A percentile compares a stretch with the other conserved stretches of the same genome.
Evolutionary conservation across 92 coral and sea anemone genomes (phyloP).

Genomic region (Porites evermanni): DNA sequence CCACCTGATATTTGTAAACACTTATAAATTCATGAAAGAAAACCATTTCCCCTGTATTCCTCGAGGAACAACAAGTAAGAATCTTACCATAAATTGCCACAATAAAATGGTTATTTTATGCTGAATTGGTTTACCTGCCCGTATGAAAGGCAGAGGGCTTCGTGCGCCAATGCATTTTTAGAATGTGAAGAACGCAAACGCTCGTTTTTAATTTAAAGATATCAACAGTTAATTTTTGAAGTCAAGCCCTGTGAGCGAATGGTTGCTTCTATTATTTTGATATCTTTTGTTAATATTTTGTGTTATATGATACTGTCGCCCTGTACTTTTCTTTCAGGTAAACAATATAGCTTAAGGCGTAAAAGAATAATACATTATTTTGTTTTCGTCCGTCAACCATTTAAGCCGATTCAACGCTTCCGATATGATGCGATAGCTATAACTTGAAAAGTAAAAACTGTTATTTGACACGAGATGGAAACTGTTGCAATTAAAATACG

Average conservation of each 20-base stretch:
- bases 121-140: slow-evolving; percentile 6
- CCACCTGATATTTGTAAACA: slow-evolving; percentile 7
- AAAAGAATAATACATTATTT: background rate
- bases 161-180: background rate
- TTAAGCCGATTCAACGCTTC: background rate
- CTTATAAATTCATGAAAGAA: slow-evolving; percentile 8
- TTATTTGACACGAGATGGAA: background rate
- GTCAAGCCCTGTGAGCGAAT: background rate
- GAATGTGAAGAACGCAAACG: background rate
- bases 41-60: background rate
- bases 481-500: background rate
- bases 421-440: background rate
- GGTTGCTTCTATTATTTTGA: no score
- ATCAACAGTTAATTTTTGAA: background rate
- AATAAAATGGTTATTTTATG: slow-evolving; percentile 3
- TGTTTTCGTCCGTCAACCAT: background rate
- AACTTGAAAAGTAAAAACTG: background rate
- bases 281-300: background rate
- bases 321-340: background rate
- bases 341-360: background rate
- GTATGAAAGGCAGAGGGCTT: background rate
- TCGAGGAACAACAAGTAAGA: slow-evolving; percentile 1
- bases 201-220: no score
- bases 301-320: background rate
- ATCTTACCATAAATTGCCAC: background rate